Base-by-base conservation (phyloP, 1,140 invertebrate species). In the Bombus impatiens region DNA sequence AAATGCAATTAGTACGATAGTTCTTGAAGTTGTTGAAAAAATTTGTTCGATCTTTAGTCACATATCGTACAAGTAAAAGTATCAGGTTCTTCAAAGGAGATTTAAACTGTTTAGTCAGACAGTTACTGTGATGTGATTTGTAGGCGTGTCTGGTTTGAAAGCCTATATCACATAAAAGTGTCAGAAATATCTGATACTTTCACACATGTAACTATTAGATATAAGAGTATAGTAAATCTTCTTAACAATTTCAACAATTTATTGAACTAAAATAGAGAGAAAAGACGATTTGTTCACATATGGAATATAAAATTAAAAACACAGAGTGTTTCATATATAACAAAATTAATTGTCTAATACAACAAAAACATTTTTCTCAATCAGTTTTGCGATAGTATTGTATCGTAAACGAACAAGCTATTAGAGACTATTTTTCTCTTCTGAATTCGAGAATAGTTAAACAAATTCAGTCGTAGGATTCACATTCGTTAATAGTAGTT, bases 401-500 rank as follows among this genome's bases (percentile, higher is more conserved):
- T 62, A n/a, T 62, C 1, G 12, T 62, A 12, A 62, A n/a, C 28
- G 28, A n/a, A 62, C 10, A 53, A 62, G 12, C 3, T 62, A 12
- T 62, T 53, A 53, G 47, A 53, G 6, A 18, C 18, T 67, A 32
- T 67, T 67, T 18, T 18, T 18, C 15, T 9, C 1, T 22, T 8
- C 15, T 35, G 32, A 75, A 74, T 74, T 74, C 40, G 25, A 40
- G 25, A 28, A 70, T 28, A 5, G 22, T 18, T 28, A 2, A 35
- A 9, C n/a, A 32, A 57, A 57, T 76, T 76, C 18, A 37, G 22
- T 25, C 2, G 5, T 12, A 15, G 22, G n/a, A 32, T 57, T 78
- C 22, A 9, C 22, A 37, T 88, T 88, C 59, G 62, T 86, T 79
- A 80, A 78, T 68, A 78, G 71, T 13, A 67, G 70, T 65, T 79